Percentiles rank a stretch among this genome's conserved stretches.
Conservation (phyloP, 2,797 vertebrate genomes). For the Falco berigora region DNA sequence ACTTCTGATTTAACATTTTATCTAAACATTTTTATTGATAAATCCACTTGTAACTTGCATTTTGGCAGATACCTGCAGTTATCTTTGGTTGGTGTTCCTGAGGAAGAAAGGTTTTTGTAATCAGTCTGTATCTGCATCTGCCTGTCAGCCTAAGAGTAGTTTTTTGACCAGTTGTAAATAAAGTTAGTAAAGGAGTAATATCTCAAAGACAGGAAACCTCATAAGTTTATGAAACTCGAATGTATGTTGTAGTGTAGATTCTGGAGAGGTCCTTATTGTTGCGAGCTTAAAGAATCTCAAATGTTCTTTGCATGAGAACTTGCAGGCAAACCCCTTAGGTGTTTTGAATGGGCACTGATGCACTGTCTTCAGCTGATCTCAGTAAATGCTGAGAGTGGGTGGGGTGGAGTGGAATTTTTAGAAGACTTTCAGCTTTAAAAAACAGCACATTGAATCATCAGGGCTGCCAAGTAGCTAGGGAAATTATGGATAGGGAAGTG, state of each 20-base stretch:
- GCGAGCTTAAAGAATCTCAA: neutral
- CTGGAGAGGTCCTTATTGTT: neutral
- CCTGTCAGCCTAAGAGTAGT: neutral
- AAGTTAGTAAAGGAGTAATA: neutral
- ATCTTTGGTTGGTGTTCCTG: neutral
- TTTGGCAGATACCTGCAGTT: neutral
- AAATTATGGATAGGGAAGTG: neutral
- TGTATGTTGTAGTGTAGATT: neutral
- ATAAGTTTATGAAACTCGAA: neutral
- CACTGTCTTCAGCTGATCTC: neutral
- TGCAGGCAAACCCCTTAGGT: neutral
- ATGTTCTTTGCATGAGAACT: fast-evolving
- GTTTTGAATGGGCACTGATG: neutral
- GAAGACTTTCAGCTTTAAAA: neutral
- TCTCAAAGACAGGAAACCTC: neutral
- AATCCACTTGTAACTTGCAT: neutral
- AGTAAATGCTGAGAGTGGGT: neutral
- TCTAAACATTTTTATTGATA: neutral
- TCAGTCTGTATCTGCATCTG: neutral
- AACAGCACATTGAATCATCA: neutral
- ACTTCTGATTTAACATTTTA: neutral
- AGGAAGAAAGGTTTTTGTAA: neutral
- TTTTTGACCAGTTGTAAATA: neutral
- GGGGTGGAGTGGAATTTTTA: neutral
- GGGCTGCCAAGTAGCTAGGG: neutral